These are phyloP conservation scores for Dolichopus griseipennis DNA, from an alignment of 2,888 invertebrate species.

Conservation along the genomic window DNA sequence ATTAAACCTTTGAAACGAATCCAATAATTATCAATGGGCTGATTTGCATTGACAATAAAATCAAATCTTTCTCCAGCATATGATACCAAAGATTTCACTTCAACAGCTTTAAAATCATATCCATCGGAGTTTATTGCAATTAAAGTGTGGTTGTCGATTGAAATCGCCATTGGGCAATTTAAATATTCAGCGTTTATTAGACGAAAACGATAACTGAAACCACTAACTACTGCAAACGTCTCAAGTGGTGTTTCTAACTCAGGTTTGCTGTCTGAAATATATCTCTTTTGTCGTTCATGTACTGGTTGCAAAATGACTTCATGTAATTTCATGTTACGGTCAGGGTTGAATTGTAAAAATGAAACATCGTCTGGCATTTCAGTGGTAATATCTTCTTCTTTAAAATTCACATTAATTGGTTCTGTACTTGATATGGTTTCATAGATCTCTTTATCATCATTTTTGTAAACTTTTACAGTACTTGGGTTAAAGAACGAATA, in stretches of 20 bases:
- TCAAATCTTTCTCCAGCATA: conserved; percentile 87
- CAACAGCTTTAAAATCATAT: conserved; percentile 62
- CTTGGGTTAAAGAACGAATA: background rate
- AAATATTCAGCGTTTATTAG: conserved; percentile 78
- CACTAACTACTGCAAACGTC: conserved; percentile 41
- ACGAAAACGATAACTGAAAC: conserved; percentile 67
- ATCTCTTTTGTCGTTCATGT: background rate
- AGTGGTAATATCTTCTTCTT: no score
- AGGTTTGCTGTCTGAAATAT: background rate
- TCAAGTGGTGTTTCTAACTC: conserved; percentile 32
- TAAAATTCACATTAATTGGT: background rate
- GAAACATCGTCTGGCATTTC: background rate
- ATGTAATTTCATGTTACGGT: conserved; percentile 2
- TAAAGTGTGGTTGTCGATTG: conserved; percentile 73
- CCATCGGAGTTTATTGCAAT: conserved; percentile 72
- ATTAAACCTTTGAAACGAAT: conserved; percentile 74
- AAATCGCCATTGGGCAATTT: conserved; percentile 77
- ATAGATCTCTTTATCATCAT: background rate
- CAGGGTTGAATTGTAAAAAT: background rate
- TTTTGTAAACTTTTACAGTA: conserved; percentile 17
- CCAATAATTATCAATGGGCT: conserved; percentile 65
- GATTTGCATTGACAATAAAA: conserved; percentile 66
- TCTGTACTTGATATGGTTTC: background rate
- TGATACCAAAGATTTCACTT: conserved; percentile 60
- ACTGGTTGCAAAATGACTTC: background rate